Base-by-base conservation (phyloP, 35 echinoderm and acorn worm genomes). In the Anneissia japonica region DNA sequence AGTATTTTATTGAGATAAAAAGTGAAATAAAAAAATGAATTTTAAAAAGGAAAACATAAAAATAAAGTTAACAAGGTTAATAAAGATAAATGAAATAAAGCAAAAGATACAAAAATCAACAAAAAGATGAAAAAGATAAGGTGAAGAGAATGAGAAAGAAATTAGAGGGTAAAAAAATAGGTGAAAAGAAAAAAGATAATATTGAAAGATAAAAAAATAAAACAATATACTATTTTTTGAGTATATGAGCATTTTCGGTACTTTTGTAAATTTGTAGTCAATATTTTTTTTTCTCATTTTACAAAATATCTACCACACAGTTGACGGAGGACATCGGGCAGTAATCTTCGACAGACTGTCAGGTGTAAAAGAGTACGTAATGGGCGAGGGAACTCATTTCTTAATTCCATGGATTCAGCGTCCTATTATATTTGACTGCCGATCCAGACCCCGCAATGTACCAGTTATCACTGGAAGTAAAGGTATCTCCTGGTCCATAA, bases 341-440 rank as follows among this genome's bases (percentile, higher is more conserved):
- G 91, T 97, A 31, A 97, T 97, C 72, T 97, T 97, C 83, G 95
- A 97, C 86, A 91, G 95, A 76, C 89, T 97, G 81, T 51, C 91
- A 36, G 95, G 95, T 34, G 95, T 97, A n/a, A 93, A 93, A 83
- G 55, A 87, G 3, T 88, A 91, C 26, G 88, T 97, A 41, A 39
- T 81, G 5, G 91, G 95, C 30, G 95, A 97, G 46, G 95, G 95
- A 64, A 97, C 95, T 82, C 95, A 97, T 33, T 97, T 97, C 73
- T 81, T 97, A 13, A 97, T 97, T 55, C 95, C 95, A 51, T 87
- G 84, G 46, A 75, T 97, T 35, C 95, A 97, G 72, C 93, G 85
- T 86, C 95, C 95, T 26, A 91, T 97, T 64, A 93, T 97, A 30
- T 97, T 90, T 83, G 95, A 97, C 46, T 97, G 95, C 75, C 85